These are phyloP conservation scores for Streptopelia turtur DNA, from an alignment of 2,797 vertebrate species.

Conservation along the genomic window DNA sequence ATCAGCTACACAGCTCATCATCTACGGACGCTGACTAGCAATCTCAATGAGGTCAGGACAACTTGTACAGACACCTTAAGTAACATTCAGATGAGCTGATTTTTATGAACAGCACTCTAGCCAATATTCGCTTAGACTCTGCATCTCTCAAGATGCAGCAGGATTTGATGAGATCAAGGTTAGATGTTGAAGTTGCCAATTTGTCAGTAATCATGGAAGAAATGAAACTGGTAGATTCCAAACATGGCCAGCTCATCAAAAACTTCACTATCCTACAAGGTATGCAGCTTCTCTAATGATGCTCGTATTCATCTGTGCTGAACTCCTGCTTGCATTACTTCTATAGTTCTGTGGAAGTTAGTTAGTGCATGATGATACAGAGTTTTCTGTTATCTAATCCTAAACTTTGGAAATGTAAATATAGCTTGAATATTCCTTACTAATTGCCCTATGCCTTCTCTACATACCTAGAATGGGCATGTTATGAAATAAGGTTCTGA, in stretches of 20 bases:
- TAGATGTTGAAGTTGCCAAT: constrained; percentile 93
- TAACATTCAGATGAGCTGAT: constrained; percentile 89
- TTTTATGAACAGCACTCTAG: constrained; percentile 86
- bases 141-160: constrained; percentile 87
- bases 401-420: neutral
- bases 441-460: neutral
- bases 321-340: neutral
- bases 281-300: constrained; percentile 64
- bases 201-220: constrained; percentile 95
- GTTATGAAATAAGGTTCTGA: constrained; percentile 25
- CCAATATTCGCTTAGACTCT: constrained; percentile 85
- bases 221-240: constrained; percentile 97
- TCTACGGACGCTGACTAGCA: constrained; percentile 89
- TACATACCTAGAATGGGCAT: neutral
- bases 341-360: neutral
- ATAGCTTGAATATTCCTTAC: neutral
- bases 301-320: neutral
- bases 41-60: constrained; percentile 88
- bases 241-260: constrained; percentile 95
- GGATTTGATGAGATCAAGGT: constrained; percentile 86
- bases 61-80: constrained; percentile 89
- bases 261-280: constrained; percentile 98
- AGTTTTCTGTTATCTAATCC: neutral
- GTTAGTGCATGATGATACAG: neutral
- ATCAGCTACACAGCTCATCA: constrained; percentile 94